phyloP scores from a whole-genome alignment of 2,113 vertebrate species.

The Gadus chalcogrammus region DNA sequence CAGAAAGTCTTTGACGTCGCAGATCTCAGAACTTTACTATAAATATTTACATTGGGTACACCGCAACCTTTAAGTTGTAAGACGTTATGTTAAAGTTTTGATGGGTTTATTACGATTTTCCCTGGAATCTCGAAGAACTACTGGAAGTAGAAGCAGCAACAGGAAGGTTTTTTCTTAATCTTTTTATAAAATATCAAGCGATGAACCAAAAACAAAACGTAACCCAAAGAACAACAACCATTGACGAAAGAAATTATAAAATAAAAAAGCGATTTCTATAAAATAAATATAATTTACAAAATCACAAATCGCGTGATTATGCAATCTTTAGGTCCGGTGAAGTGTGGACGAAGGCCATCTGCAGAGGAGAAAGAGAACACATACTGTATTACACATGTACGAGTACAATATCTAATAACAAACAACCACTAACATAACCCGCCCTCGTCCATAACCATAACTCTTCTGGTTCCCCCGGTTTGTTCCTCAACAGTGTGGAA shows the following conservation, averaged over 20 bases:
- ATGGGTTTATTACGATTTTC: no score
- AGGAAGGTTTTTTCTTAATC: no score
- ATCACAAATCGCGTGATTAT: slow-evolving; percentile 8
- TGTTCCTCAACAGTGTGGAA: slow-evolving; percentile 18
- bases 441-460: not conserved
- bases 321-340: slow-evolving; percentile 34
- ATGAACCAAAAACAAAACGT: not conserved
- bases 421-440: no score
- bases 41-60: no score
- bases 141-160: no score
- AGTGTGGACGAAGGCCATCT: slow-evolving; percentile 50
- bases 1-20: no score
- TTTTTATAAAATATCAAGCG: not conserved
- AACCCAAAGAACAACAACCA: not conserved
- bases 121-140: no score
- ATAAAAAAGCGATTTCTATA: slow-evolving; percentile 48
- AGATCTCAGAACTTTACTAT: no score
- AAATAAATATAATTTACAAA: slow-evolving; percentile 58
- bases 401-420: not conserved
- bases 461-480: no score
- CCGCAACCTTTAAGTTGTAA: no score
- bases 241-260: slow-evolving; percentile 25
- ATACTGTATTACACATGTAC: not conserved
- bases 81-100: no score
- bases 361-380: slow-evolving; percentile 33